A percentile compares a stretch with the other conserved stretches of the same genome.
These are phyloP conservation scores for Tipula lateralis DNA, from an alignment of 2,888 invertebrate genomes.

Conservation along the genomic window DNA sequence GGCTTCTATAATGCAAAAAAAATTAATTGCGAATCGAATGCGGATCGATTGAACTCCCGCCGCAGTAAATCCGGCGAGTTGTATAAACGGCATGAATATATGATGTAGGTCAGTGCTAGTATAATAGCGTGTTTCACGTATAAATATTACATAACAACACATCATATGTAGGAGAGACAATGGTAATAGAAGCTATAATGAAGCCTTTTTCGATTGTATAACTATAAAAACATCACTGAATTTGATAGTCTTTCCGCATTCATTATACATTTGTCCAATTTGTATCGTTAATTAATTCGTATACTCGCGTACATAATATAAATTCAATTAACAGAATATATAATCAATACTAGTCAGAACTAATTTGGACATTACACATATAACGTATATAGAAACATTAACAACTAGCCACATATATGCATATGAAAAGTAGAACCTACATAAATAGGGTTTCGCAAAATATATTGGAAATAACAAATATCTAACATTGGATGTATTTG, in stretches of 20 bases:
- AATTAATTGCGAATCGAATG: too few relatives aligned
- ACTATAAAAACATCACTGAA: not conserved
- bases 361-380: not conserved
- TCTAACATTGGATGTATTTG: not conserved
- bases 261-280: not conserved
- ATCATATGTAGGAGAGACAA: too few relatives aligned
- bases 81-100: too few relatives aligned
- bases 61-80: too few relatives aligned
- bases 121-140: too few relatives aligned
- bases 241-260: not conserved
- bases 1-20: too few relatives aligned
- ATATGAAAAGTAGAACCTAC: conserved; percentile 6
- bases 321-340: not conserved
- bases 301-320: not conserved
- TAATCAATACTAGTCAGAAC: not conserved
- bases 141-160: too few relatives aligned
- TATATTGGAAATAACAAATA: not conserved
- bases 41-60: too few relatives aligned
- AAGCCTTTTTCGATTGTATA: not conserved
- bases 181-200: too few relatives aligned
- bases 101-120: too few relatives aligned
- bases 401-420: not conserved
- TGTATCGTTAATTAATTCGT: not conserved
- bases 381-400: not conserved
- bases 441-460: conserved; percentile 15